Conservation (phyloP, 2,888 invertebrate genomes). For the Drosophila antonietae region DNA sequence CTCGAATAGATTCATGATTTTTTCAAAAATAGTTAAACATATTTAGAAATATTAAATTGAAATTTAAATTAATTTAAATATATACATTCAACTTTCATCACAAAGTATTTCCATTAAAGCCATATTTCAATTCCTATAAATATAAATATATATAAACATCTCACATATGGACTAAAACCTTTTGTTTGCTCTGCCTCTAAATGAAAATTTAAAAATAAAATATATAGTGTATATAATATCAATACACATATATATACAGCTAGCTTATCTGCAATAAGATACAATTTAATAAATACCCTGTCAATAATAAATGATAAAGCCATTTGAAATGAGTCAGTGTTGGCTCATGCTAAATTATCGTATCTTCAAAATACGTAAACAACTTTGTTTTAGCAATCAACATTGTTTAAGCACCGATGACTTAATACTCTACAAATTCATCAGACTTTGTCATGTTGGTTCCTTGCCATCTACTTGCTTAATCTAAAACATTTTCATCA, state of each 20-base stretch:
- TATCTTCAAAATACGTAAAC: conserved; percentile 4
- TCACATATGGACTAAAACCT: not conserved
- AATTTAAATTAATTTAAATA: not conserved
- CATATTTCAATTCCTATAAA: not conserved
- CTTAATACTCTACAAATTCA: conserved; percentile 5
- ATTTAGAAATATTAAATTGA: not conserved
- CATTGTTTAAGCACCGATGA: not conserved
- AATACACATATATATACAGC: not conserved
- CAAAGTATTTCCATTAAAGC: not conserved
- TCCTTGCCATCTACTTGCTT: not conserved
- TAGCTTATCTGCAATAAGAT: conserved; percentile 3
- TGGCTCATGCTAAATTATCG: not conserved
- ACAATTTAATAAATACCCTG: conserved; percentile 28
- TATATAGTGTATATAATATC: not conserved
- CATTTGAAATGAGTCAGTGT: conserved; percentile 28
- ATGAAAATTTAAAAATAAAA: not conserved
- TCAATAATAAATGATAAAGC: conserved; percentile 23
- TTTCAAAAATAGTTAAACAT: too few relatives aligned
- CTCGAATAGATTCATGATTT: too few relatives aligned
- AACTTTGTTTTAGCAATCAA: not conserved
- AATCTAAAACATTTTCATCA: not conserved
- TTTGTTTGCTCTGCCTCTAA: not conserved
- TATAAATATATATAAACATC: not conserved
- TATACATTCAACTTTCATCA: not conserved
- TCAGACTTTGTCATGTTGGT: not conserved